phyloP scores from a whole-genome alignment of 2,888 invertebrate genomes.

The Pseudococcus jackbeardsleyi region DNA sequence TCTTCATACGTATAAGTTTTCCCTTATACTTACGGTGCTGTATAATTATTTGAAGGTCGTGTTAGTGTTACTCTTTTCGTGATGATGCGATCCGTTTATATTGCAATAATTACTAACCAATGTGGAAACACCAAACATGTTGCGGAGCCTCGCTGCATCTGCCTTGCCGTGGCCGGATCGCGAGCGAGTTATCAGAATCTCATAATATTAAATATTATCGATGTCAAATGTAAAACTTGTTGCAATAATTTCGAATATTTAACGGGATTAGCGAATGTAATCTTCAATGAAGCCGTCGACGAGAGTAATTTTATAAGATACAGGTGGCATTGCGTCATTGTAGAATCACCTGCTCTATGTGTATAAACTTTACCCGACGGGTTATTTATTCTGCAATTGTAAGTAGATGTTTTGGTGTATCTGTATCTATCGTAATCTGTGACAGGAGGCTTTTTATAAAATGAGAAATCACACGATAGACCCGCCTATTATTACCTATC shows the following conservation, averaged over 20 bases:
- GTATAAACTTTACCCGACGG: conserved; percentile 18
- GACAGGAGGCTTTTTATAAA: neutral
- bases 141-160: too few relatives aligned
- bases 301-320: neutral
- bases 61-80: neutral
- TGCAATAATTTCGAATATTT: conserved; percentile 38
- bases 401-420: neutral
- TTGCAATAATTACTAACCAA: neutral
- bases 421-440: neutral
- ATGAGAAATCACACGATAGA: neutral
- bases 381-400: neutral
- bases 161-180: too few relatives aligned
- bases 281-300: conserved; percentile 31
- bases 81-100: conserved; percentile 15
- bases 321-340: conserved; percentile 17
- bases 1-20: neutral
- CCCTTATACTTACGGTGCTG: neutral
- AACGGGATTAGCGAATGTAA: conserved; percentile 47
- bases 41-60: conserved; percentile 54
- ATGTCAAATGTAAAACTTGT: conserved; percentile 23
- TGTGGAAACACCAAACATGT: neutral
- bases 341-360: neutral
- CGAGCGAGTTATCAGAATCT: too few relatives aligned
- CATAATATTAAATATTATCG: neutral
- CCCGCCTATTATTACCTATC: neutral